Evolutionary conservation across 64 coral and sea anemone genomes (phyloP).

Genomic region (Dendrophyllia cribrosa): DNA sequence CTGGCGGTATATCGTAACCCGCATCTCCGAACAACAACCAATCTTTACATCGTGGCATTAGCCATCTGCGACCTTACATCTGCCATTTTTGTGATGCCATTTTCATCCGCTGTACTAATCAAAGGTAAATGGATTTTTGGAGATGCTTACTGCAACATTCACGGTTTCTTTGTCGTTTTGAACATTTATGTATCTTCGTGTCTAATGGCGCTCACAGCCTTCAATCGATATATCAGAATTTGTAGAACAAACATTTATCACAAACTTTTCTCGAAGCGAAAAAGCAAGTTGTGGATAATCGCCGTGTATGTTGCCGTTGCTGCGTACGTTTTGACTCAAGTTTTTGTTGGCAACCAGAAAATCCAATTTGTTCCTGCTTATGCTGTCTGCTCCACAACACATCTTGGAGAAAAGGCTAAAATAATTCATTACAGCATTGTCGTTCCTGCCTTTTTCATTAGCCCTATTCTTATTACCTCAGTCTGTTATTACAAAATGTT

Average conservation of each 20-base stretch:
- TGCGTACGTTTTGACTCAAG: slow-evolving; percentile 39
- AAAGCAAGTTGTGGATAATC: slow-evolving; percentile 21
- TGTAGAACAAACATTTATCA: slow-evolving; percentile 60
- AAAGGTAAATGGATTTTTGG: slow-evolving; percentile 58
- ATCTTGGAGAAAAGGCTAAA: slow-evolving; percentile 43
- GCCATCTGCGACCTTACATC: slow-evolving; percentile 63
- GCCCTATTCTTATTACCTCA: slow-evolving; percentile 31
- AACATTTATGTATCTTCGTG: slow-evolving; percentile 65
- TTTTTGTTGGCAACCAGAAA: slow-evolving; percentile 42
- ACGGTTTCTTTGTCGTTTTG: slow-evolving; percentile 66
- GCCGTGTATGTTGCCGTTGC: slow-evolving; percentile 31
- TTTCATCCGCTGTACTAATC: slow-evolving; percentile 53
- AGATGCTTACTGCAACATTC: slow-evolving; percentile 46
- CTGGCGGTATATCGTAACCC: slow-evolving; percentile 11
- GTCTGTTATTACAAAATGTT: slow-evolving; percentile 67
- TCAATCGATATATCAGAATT: slow-evolving; percentile 82
- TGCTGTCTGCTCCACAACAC: slow-evolving; percentile 68
- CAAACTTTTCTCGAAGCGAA: slow-evolving; percentile 58
- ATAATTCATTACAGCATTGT: slow-evolving; percentile 69
- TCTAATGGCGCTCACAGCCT: slow-evolving; percentile 59
- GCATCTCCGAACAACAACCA: slow-evolving; percentile 3
- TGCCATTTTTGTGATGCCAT: slow-evolving; percentile 72
- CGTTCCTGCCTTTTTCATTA: slow-evolving; percentile 34
- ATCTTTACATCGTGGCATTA: slow-evolving; percentile 38
- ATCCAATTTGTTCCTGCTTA: slow-evolving; percentile 62